A percentile compares a stretch with the other conserved stretches of the same genome.
These are phyloP conservation scores for Trachelus iudaicus DNA, from an alignment of 2,888 invertebrate species.

Conservation along the genomic window DNA sequence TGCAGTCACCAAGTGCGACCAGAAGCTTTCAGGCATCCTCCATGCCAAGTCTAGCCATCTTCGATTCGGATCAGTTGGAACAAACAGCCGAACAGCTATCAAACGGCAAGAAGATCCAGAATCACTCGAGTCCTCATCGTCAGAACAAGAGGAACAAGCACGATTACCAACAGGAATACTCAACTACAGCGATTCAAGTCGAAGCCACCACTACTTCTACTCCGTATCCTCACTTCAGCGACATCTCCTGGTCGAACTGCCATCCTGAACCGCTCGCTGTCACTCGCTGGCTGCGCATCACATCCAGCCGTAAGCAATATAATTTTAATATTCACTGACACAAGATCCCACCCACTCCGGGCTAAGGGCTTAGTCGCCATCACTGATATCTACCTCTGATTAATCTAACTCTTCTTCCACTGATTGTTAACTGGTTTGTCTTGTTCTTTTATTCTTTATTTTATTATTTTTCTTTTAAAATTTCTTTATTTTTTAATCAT, in stretches of 20 bases:
- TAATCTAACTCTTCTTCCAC: background rate
- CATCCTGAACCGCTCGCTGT: slow-evolving; percentile 64
- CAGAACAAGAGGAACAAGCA: slow-evolving; percentile 48
- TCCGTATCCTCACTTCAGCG: slow-evolving; percentile 57
- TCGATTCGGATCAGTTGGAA: slow-evolving; percentile 50
- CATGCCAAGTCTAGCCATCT: slow-evolving; percentile 50
- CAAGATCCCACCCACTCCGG: slow-evolving; percentile 64
- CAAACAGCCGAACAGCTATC: slow-evolving; percentile 29
- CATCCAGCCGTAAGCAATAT: slow-evolving; percentile 63
- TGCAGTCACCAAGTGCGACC: slow-evolving; percentile 42
- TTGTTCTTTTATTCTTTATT: background rate
- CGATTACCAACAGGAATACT: slow-evolving; percentile 49
- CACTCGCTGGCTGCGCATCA: slow-evolving; percentile 62
- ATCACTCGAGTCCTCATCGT: slow-evolving; percentile 41
- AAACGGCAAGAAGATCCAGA: slow-evolving; percentile 56
- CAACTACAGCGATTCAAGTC: slow-evolving; percentile 53
- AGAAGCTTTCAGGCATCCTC: slow-evolving; percentile 37
- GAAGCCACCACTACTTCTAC: slow-evolving; percentile 59
- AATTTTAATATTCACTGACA: slow-evolving; percentile 66
- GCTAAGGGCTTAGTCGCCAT: slow-evolving; percentile 51
- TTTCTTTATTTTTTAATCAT: background rate
- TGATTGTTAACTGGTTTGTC: background rate
- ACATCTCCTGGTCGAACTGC: slow-evolving; percentile 62
- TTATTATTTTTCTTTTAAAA: background rate
- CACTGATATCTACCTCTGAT: slow-evolving; percentile 33